Evolutionary conservation across 2,113 vertebrate genomes (phyloP).

Genomic region (Aegotheles bennettii): DNA sequence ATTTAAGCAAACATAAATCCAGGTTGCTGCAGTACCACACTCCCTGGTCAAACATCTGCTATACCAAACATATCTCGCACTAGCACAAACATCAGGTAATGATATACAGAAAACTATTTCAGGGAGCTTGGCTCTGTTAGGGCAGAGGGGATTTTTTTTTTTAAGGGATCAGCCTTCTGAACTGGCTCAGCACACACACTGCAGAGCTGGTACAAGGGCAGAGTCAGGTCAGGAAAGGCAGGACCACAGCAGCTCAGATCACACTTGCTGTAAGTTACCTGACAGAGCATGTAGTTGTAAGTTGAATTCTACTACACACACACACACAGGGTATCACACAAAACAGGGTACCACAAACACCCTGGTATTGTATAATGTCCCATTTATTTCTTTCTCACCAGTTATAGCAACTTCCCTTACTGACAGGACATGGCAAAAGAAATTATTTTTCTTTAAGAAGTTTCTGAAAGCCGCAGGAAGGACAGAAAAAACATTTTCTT

Average conservation of each 20-base stretch:
- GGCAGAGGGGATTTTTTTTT: not conserved
- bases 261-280: not conserved
- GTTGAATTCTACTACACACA: not conserved
- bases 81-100: not conserved
- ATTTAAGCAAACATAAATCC: not conserved
- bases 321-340: not conserved
- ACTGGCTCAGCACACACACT: rapidly evolving
- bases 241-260: not conserved
- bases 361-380: too few species aligned
- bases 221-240: not conserved
- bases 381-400: not conserved
- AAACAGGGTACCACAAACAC: not conserved
- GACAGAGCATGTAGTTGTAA: not conserved
- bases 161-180: not conserved
- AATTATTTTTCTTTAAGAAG: not conserved
- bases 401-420: not conserved
- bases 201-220: not conserved
- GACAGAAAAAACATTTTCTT: not conserved
- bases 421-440: not conserved
- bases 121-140: not conserved
- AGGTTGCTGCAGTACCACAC: not conserved
- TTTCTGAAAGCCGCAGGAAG: not conserved
- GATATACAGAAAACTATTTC: not conserved
- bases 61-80: not conserved
- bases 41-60: not conserved